Conservation (phyloP, 2,888 invertebrate species). For the Melinopterus prodromus region DNA sequence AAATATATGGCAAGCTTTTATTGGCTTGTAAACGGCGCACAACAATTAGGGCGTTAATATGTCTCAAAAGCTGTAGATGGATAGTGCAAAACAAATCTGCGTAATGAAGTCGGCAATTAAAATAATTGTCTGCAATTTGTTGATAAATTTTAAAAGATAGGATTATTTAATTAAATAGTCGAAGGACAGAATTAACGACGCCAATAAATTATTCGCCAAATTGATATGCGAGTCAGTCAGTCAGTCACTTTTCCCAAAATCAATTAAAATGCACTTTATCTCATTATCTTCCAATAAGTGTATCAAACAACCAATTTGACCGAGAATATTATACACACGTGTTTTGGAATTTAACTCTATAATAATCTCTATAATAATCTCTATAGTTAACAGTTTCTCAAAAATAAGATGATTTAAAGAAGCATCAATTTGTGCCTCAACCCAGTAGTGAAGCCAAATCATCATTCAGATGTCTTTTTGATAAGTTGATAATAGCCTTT, state of each 20-base stretch:
- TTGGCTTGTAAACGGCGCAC: neutral
- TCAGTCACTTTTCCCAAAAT: neutral
- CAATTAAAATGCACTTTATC: neutral
- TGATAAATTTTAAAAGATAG: neutral
- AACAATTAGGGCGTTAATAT: neutral
- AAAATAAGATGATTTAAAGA: too few species aligned
- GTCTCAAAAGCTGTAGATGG: neutral
- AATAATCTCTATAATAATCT: too few species aligned
- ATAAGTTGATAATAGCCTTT: too few species aligned
- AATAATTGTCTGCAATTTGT: neutral
- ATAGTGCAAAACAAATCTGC: neutral
- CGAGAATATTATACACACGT: too few species aligned
- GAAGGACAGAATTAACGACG: neutral
- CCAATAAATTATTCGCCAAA: neutral
- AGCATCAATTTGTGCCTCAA: too few species aligned
- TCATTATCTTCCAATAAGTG: neutral
- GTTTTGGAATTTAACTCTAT: too few species aligned
- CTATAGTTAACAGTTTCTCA: too few species aligned
- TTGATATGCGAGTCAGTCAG: neutral
- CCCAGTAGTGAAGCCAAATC: too few species aligned
- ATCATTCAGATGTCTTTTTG: too few species aligned
- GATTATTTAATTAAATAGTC: neutral
- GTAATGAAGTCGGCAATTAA: neutral
- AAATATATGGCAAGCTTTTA: neutral
- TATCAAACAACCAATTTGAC: too few species aligned